Base-by-base conservation (phyloP, 1,140 invertebrate genomes). In the Anastatus disparis region DNA sequence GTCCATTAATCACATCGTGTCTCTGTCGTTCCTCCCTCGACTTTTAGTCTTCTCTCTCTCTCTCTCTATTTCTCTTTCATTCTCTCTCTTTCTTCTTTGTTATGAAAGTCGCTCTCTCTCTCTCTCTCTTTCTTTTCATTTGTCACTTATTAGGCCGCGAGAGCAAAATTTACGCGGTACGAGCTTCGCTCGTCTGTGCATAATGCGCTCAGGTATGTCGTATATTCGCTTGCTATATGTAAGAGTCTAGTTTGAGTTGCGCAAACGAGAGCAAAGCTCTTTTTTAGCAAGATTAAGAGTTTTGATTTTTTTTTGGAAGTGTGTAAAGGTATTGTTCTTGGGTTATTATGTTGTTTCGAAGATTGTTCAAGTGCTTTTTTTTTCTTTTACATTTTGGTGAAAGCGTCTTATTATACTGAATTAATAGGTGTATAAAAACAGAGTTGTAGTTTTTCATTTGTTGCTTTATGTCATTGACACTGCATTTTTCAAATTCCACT, bases 1-100 rank as follows among this genome's bases (percentile, higher is more conserved):
- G 79, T 85, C 82, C 84, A 86, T 86, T 86, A 86, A 86, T 86
- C 84, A 86, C 83, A 72, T 77, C 75, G 68, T 79, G 68, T 75
- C 74, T 69, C 74, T 65, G 72, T 71, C 72, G 65, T 72, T 71
- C 71, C 61, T 72, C 42, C 65, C 65, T 59, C 72, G 55, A 73
- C 74, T 53, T 68, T 52, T 58, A 55, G 71, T 56, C 68, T 61
- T 70, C 61, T 74, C 56, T 48, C 64, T 76, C 74, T 58, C 62
- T 71, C 69, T 67, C 56, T 6, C 63, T 13, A 35, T 35, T 48
- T 10, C 35, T 3, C 27, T 29, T 44, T 20, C 0, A 7, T 22
- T 44, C 29, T 22, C 38, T 22, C 27, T 42, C 35, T 55, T 13
- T 27, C 22, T 29, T 13, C 46, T 52, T 7, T 61, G 15, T 17